Evolutionary conservation across 2,888 invertebrate genomes (phyloP).

Genomic region (Cephus rjabovi): DNA sequence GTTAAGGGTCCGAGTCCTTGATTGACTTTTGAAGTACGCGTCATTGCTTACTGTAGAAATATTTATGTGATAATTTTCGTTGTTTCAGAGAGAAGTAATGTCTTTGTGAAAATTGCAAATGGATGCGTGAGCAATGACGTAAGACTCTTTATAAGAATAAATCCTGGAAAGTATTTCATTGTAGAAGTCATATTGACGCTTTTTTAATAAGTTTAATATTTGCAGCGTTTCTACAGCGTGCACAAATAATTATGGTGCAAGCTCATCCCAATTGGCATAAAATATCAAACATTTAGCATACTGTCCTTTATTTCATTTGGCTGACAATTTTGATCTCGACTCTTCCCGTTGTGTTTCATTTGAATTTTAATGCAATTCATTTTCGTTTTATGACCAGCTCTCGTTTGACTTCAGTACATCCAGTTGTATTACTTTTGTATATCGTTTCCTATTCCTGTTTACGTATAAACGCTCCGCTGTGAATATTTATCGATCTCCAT

Average conservation of each 20-base stretch:
- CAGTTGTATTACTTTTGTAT: neutral
- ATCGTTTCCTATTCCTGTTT: neutral
- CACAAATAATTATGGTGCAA: neutral
- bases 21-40: neutral
- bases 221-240: neutral
- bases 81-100: neutral
- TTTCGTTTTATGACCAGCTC: neutral
- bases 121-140: neutral
- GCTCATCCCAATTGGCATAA: neutral
- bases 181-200: neutral
- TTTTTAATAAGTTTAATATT: neutral
- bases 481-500: neutral
- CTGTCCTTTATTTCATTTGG: neutral
- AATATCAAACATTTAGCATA: neutral
- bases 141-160: neutral
- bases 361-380: neutral
- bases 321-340: neutral
- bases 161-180: neutral
- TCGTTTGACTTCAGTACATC: neutral
- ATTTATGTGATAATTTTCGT: neutral
- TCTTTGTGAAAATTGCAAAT: neutral
- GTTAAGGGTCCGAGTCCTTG: neutral
- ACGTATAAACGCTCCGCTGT: neutral
- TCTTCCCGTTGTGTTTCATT: neutral
- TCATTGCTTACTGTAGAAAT: neutral